Evolutionary conservation across 2,888 invertebrate species (phyloP).

Genomic region (Stegana nigrithorax): DNA sequence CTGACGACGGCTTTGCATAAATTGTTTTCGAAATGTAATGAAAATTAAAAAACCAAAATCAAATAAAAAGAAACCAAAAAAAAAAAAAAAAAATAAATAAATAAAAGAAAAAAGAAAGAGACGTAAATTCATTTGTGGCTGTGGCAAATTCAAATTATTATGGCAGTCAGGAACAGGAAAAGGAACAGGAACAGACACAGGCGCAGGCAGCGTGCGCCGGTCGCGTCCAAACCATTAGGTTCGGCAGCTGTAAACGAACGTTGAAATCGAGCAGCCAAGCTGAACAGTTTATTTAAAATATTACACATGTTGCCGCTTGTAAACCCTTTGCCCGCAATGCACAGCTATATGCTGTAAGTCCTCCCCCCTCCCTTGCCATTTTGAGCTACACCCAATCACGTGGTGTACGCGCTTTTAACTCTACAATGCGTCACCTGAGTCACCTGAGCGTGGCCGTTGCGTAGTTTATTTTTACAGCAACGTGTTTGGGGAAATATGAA

Average conservation of each 20-base stretch:
- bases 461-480: too few relatives aligned
- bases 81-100: neutral
- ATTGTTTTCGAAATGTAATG: slow-evolving; percentile 46
- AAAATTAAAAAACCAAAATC: slow-evolving; percentile 37
- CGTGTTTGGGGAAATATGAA: neutral
- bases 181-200: too few relatives aligned
- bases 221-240: too few relatives aligned
- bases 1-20: slow-evolving; percentile 27
- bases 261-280: too few relatives aligned
- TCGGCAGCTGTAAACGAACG: too few relatives aligned
- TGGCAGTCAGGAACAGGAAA: neutral
- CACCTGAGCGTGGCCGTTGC: slow-evolving; percentile 57
- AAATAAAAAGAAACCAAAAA: neutral
- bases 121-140: slow-evolving; percentile 57
- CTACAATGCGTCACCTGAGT: slow-evolving; percentile 15
- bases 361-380: slow-evolving; percentile 14
- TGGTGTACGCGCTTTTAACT: neutral
- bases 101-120: slow-evolving; percentile 34
- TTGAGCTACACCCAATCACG: neutral
- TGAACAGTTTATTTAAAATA: slow-evolving; percentile 51
- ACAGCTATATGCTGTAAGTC: neutral
- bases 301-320: slow-evolving; percentile 28
- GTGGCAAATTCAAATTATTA: slow-evolving; percentile 42
- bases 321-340: neutral
- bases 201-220: too few relatives aligned